Conservation (phyloP, 2,113 vertebrate species). For the Grus americana region DNA sequence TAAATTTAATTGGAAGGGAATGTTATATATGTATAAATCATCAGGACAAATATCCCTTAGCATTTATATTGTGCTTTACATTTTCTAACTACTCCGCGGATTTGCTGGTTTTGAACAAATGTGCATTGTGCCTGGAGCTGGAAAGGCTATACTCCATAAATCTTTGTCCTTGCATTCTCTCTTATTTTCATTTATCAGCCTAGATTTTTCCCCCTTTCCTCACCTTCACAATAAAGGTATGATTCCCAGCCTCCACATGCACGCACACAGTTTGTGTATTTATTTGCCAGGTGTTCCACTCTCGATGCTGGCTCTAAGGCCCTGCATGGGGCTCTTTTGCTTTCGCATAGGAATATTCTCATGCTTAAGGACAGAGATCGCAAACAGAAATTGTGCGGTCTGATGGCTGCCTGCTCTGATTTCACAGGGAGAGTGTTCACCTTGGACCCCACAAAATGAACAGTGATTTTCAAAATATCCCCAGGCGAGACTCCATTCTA, state of each 20-base stretch:
- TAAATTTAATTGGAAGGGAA: conserved; percentile 24
- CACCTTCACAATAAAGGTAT: not conserved
- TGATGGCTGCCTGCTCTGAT: not conserved
- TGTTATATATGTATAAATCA: conserved; percentile 29
- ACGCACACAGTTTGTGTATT: not conserved
- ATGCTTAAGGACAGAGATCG: not conserved
- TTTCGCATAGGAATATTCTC: not conserved
- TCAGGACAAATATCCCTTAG: not conserved
- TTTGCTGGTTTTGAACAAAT: conserved; percentile 4
- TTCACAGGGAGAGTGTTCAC: not conserved
- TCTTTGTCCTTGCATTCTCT: not conserved
- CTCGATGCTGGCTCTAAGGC: not conserved
- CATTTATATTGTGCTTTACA: conserved; percentile 21
- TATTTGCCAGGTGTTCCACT: not conserved
- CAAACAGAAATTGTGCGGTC: not conserved
- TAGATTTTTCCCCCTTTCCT: not conserved
- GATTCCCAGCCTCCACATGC: not conserved
- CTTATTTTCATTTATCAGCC: conserved; percentile 28
- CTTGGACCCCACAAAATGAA: not conserved
- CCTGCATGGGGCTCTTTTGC: accelerated
- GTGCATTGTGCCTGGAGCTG: not conserved
- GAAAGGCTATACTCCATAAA: conserved; percentile 8
- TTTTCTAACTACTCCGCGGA: not conserved
- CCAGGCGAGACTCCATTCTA: not conserved
- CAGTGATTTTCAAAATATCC: not conserved